phyloP scores from a whole-genome alignment of 2,113 vertebrate genomes.

The Micronycteris hirsuta region DNA sequence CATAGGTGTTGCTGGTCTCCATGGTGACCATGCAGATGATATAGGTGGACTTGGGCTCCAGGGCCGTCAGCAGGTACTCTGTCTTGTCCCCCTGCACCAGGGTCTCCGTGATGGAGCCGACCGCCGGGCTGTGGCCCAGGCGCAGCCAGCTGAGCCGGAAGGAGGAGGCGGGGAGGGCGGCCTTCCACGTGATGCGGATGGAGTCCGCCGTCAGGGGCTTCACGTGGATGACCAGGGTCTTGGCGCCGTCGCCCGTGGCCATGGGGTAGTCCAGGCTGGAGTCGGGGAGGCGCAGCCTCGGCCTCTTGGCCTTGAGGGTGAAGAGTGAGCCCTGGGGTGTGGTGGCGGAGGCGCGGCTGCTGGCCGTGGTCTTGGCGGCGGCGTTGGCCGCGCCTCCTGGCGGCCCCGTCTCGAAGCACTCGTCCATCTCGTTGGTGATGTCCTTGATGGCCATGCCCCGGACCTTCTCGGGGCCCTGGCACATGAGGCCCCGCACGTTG shows the following conservation, averaged over 20 bases:
- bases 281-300: constrained; percentile 87
- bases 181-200: constrained; percentile 91
- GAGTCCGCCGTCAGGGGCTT: constrained; percentile 91
- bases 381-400: constrained; percentile 54
- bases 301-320: constrained; percentile 89
- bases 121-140: constrained; percentile 85
- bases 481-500: constrained; percentile 91
- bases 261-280: constrained; percentile 89
- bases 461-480: constrained; percentile 90
- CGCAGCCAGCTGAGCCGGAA: constrained; percentile 93
- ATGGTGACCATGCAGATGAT: constrained; percentile 93
- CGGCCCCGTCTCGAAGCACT: constrained; percentile 84
- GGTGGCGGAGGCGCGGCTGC: constrained; percentile 76
- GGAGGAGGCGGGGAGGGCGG: constrained; percentile 86
- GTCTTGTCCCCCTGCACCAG: constrained; percentile 91
- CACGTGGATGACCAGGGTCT: constrained; percentile 89
- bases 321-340: constrained; percentile 92
- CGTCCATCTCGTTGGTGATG: constrained; percentile 89
- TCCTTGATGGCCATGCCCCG: constrained; percentile 91
- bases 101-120: constrained; percentile 94
- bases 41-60: constrained; percentile 91
- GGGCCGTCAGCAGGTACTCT: constrained; percentile 89
- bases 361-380: constrained; percentile 71
- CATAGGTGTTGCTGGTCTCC: constrained; percentile 81
- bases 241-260: constrained; percentile 83